Base-by-base conservation (phyloP, 2,888 invertebrate species). In the Linhomoeus sp. region DNA sequence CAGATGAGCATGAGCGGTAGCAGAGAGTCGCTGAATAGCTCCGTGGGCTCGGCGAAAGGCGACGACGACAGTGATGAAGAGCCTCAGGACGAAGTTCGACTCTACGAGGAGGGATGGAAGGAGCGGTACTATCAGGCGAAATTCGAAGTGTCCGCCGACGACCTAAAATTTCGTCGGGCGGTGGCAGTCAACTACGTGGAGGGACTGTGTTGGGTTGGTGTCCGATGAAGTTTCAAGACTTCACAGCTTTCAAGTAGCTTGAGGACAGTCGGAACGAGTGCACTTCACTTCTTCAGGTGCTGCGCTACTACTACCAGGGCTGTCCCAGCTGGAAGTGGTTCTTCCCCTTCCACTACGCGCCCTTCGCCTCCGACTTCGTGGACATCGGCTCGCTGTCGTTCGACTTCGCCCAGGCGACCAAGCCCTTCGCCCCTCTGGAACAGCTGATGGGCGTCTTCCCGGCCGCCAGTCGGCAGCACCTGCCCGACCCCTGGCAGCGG, bases 261-360 rank as follows among this genome's bases (percentile, higher is more conserved):
- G n/a, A n/a, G n/a, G n/a, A n/a, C n/a, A n/a, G n/a, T n/a, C n/a
- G n/a, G n/a, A n/a, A n/a, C n/a, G n/a, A n/a, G n/a, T n/a, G n/a
- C n/a, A n/a, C n/a, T n/a, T n/a, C n/a, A n/a, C n/a, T n/a, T n/a
- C n/a, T 29, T 5, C 29, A 29, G 29, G 29, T 99, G 47, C 72
- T 99, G 26, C 78, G 83, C 56, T 97, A 94, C 71, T 97, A 97
- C 70, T 97, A 97, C 71, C 94, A 94, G 75, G 94, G 97, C 45
- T 97, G 94, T 71, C 84, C 88, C 35, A 87, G 86, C 20, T 99
- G 97, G 97, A 85, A 92, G 70, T 97, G 97, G 97, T 97, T 90
- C 72, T 97, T 87, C 70, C 97, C 97, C 0, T 97, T 88, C 68
- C 97, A 97, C 71, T 97, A 99, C 72, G 94, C 97, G 20, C 97